A percentile compares a stretch with the other conserved stretches of the same genome.
Evolutionary conservation across 1,140 invertebrate genomes (phyloP).

Genomic region (Bombus impatiens): DNA sequence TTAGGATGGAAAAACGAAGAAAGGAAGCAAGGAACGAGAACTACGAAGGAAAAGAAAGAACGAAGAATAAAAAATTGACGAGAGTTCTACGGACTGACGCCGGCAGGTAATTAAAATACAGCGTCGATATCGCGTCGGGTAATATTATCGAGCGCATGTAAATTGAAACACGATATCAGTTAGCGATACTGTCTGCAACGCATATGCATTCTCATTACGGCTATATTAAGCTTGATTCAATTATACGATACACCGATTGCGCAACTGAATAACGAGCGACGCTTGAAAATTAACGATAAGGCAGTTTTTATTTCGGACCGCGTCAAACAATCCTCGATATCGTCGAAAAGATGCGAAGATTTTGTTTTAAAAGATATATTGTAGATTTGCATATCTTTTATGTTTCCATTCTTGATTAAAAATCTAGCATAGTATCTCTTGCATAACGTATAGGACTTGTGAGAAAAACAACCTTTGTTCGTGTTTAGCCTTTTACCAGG

Average conservation of each 20-base stretch:
- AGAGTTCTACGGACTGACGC: background rate
- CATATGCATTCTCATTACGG: conserved; percentile 49
- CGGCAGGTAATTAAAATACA: conserved; percentile 38
- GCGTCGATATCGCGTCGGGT: conserved; percentile 15
- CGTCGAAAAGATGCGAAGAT: background rate
- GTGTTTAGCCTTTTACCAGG: no score
- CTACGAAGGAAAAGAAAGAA: background rate
- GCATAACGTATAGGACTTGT: no score
- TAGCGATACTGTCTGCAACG: conserved; percentile 42
- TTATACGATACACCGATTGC: conserved; percentile 50
- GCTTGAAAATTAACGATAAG: conserved; percentile 29
- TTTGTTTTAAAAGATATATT: background rate
- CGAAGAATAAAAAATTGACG: no score
- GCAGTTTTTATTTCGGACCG: background rate
- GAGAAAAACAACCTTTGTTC: no score
- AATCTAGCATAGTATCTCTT: background rate
- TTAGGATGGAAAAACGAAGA: background rate
- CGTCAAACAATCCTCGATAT: background rate
- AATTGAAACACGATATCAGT: conserved; percentile 54
- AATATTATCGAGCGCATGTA: conserved; percentile 52
- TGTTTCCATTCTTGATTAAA: background rate
- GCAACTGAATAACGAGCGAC: background rate
- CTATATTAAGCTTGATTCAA: conserved; percentile 47
- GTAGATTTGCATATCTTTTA: background rate
- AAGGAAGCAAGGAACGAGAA: background rate